phyloP scores from a whole-genome alignment of 1,140 invertebrate species.

The Mycetomoellerius zeteki region DNA sequence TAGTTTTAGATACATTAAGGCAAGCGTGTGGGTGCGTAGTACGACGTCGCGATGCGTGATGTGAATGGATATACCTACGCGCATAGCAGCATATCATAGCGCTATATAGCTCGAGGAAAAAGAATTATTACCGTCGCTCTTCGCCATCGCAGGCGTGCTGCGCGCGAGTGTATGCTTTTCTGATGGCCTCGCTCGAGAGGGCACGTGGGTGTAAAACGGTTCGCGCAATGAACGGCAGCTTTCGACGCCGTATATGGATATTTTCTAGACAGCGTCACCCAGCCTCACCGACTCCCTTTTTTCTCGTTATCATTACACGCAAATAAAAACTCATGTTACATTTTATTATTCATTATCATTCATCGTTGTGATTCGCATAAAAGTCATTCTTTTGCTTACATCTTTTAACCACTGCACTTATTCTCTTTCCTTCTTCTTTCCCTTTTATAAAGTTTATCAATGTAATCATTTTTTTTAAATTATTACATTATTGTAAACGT shows the following conservation, averaged over 20 bases:
- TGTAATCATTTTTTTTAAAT: background rate
- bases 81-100: background rate
- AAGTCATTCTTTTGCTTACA: background rate
- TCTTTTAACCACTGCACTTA: background rate
- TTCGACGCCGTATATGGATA: slow-evolving; percentile 74
- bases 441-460: background rate
- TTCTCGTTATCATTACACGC: background rate
- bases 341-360: slow-evolving; percentile 4
- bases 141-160: slow-evolving; percentile 34
- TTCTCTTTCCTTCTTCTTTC: too few relatives aligned
- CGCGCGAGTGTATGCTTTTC: slow-evolving; percentile 66
- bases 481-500: background rate
- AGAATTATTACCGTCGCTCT: slow-evolving; percentile 66
- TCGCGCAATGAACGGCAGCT: slow-evolving; percentile 70
- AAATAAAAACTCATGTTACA: slow-evolving; percentile 6
- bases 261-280: slow-evolving; percentile 64
- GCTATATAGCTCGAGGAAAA: slow-evolving; percentile 63
- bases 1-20: slow-evolving; percentile 37
- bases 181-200: slow-evolving; percentile 57
- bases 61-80: slow-evolving; percentile 76
- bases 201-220: slow-evolving; percentile 76
- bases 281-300: background rate
- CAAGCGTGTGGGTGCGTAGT: slow-evolving; percentile 39
- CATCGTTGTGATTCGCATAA: background rate
- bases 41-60: slow-evolving; percentile 39